Evolutionary conservation across 2,888 invertebrate species (phyloP), one percentile per base, ranked within the genome.

Genomic region (Sepiola atlantica): DNA sequence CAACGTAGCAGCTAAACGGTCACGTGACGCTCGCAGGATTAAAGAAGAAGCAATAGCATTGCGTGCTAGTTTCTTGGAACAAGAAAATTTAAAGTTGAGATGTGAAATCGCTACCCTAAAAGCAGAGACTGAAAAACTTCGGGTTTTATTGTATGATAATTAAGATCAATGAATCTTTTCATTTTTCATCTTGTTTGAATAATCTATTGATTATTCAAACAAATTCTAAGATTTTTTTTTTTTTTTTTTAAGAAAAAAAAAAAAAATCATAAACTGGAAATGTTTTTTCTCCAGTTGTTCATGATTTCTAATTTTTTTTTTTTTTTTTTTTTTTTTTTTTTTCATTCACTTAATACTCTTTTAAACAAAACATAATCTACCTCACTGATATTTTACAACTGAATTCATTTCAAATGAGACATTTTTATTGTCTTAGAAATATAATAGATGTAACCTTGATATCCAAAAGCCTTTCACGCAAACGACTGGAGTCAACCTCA

Each of bases 1-100:
- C 97, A 99, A 99, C 97, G 98, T 98, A 95, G 99, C 99, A 0
- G 99, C 99, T 0, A 99, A 99, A 97, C 98, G 99, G 96, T 99
- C 99, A 0, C 98, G 99, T 8, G 99, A 99, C 96, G 98, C 99
- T 0, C 98, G 99, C 94, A 98, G 99, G 96, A 98, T 98, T 92
- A 98, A 99, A 96, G 99, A 99, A 97, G 99, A 99, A 95, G 99
- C 99, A 96, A 98, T 99, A 94, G 99, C 99, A 0, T 98, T 99
- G 91, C 98, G 99, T 94, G 99, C 99, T 0, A 98, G 98, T 0
- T 98, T 98, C 96, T 98, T 99, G 35, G 99, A 99, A 97, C 98
- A 98, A 96, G 99, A 99, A 97, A 98, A 99, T 97, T 98, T 98
- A n/a, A 98, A 98, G 97, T 97, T 99, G 45, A 98, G 98, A 94